Percentiles rank a stretch among this genome's conserved stretches.
Conservation (phyloP, 2,113 vertebrate species). For the Lepus europaeus region DNA sequence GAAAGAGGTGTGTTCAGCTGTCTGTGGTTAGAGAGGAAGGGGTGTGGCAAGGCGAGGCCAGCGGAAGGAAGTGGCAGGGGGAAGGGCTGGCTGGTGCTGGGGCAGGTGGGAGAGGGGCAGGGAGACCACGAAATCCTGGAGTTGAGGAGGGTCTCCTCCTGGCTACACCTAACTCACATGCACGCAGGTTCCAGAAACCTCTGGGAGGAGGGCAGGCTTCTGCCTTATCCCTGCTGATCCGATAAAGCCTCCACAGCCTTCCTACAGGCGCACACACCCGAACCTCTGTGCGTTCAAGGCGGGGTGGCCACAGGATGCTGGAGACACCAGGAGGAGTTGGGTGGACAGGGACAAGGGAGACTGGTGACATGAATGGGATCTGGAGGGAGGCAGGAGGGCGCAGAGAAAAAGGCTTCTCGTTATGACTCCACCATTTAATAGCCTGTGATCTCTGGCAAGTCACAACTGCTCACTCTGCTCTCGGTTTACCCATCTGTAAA, state of each 20-base stretch:
- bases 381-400: background rate
- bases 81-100: background rate
- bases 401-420: background rate
- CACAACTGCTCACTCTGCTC: background rate
- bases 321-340: rapidly evolving
- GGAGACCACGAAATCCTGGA: background rate
- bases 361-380: background rate
- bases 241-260: background rate
- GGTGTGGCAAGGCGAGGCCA: background rate
- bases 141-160: background rate
- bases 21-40: slow-evolving; percentile 39
- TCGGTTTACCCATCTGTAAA: slow-evolving; percentile 17
- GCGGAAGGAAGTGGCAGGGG: background rate
- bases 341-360: background rate
- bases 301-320: background rate
- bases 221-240: background rate
- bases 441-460: background rate
- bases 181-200: background rate
- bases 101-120: background rate
- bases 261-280: background rate
- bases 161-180: too few relatives aligned
- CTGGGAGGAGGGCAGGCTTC: background rate
- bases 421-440: background rate
- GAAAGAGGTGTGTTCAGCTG: background rate
- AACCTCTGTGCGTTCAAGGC: background rate